Conservation (phyloP, 2,888 invertebrate species). For the Lasioglossum vierecki region DNA sequence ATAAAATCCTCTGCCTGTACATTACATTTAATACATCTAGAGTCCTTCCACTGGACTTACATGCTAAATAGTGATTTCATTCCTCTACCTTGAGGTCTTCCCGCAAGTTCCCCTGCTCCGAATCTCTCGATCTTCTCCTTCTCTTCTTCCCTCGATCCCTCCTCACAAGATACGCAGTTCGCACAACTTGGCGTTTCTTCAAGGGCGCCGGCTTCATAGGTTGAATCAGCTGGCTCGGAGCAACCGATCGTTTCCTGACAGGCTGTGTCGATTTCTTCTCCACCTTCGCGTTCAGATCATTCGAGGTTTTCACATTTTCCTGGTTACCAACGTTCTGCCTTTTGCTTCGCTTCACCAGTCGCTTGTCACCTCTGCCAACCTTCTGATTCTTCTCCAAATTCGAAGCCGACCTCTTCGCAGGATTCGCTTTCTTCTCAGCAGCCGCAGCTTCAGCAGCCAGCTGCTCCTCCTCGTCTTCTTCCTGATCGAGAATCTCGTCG, state of each 20-base stretch:
- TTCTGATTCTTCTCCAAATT: not conserved
- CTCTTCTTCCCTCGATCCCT: conserved; percentile 48
- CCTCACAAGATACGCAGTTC: conserved; percentile 57
- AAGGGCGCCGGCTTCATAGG: not conserved
- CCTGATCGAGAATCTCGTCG: conserved; percentile 68
- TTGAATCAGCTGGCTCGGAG: not conserved
- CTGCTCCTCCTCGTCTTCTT: conserved; percentile 58
- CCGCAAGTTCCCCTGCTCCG: conserved; percentile 5
- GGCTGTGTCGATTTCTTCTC: conserved; percentile 5
- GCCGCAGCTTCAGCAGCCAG: not conserved
- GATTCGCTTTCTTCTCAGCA: conserved; percentile 15
- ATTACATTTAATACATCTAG: not conserved
- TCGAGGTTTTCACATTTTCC: not conserved
- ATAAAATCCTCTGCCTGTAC: not conserved
- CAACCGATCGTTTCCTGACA: conserved; percentile 22
- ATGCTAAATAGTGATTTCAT: not conserved
- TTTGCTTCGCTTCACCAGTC: conserved; percentile 26
- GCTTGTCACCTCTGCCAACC: not conserved
- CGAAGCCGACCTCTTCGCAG: conserved; percentile 37
- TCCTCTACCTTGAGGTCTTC: conserved; percentile 39
- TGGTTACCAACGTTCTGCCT: conserved; percentile 12
- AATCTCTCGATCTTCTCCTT: conserved; percentile 16
- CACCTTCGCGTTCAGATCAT: not conserved
- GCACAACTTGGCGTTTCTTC: conserved; percentile 57
- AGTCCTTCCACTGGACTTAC: not conserved